Evolutionary conservation across 1,140 invertebrate species (phyloP).

Genomic region (fruit fly (Drosophila melanogaster)): Release_6_plus_ISO1_MT NC_004354.4:21467001-21467500

Average conservation of each 20-base stretch:
- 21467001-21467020: too few relatives aligned
- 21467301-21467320: conserved; percentile 81
- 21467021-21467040: too few relatives aligned
- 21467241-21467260: conserved; percentile 64
- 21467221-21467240: not conserved
- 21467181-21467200: not conserved
- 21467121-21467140: too few relatives aligned
- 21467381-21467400: too few relatives aligned
- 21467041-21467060: not conserved
- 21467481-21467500: conserved; percentile 83
- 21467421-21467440: not conserved
- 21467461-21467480: conserved; percentile 82
- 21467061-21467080: not conserved
- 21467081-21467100: too few relatives aligned
- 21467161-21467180: too few relatives aligned
- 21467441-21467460: conserved; percentile 53
- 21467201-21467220: not conserved
- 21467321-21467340: conserved; percentile 83
- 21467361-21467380: conserved; percentile 24
- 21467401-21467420: not conserved
- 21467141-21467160: too few relatives aligned
- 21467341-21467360: conserved; percentile 62
- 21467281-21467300: not conserved
- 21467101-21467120: too few relatives aligned
- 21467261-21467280: conserved; percentile 47